phyloP scores from a whole-genome alignment of 2,113 vertebrate species.

The Entomyzon cyanotis region DNA sequence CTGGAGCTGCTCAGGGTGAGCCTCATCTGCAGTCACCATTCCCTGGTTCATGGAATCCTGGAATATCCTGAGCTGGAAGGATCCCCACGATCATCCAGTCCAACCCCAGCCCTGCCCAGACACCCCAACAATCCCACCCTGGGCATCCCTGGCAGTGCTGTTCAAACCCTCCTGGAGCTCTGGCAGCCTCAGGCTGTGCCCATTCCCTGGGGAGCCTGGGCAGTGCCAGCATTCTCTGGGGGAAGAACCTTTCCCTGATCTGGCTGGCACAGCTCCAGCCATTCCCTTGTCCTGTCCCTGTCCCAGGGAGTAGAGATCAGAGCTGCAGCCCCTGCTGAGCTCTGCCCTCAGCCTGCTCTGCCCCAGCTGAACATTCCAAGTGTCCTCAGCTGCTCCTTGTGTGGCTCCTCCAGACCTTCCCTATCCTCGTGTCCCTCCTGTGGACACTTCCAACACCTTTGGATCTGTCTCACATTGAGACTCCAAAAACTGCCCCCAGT shows the following conservation, averaged over 20 bases:
- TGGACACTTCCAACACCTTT: no score
- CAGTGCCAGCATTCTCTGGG: background rate
- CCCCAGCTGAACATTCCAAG: no score
- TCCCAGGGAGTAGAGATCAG: no score
- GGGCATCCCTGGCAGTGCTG: accelerated
- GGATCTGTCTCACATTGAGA: no score
- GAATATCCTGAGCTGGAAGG: background rate
- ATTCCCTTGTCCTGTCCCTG: no score
- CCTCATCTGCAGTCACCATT: background rate
- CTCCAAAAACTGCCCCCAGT: no score
- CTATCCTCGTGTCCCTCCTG: no score
- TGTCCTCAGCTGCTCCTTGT: no score
- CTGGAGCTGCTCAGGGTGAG: background rate
- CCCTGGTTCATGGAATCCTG: background rate
- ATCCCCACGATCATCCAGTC: background rate
- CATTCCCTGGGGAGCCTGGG: background rate
- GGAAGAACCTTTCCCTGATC: background rate
- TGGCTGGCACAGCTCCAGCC: no score
- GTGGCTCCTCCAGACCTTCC: no score
- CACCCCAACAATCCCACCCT: background rate
- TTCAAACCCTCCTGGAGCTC: background rate
- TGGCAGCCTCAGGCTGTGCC: background rate
- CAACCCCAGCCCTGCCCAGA: accelerated
- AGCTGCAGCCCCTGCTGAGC: no score
- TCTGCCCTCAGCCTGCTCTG: no score